Conservation (phyloP, 2,113 vertebrate genomes). For the Cryptomyrus ogoouensis region DNA sequence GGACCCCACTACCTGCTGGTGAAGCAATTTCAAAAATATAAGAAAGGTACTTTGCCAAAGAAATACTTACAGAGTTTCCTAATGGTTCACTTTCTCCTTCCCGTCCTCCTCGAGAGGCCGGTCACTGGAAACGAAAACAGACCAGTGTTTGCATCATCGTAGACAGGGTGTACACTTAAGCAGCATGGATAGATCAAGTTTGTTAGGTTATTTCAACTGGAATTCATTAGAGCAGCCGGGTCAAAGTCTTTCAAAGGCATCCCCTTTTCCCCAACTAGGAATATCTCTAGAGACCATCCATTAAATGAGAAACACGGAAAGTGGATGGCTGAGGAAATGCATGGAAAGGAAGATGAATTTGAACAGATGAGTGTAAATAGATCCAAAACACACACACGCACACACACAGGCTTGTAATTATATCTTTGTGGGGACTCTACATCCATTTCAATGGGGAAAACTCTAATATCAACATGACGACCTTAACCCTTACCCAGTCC, state of each 20-base stretch:
- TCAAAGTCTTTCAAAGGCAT: neutral
- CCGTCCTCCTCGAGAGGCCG: neutral
- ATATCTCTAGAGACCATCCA: neutral
- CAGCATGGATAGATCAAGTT: neutral
- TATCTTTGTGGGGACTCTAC: too few species aligned
- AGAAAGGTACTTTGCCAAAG: neutral
- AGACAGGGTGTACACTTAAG: neutral
- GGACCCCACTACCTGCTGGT: neutral
- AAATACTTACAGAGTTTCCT: neutral
- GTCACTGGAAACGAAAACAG: constrained; percentile 15
- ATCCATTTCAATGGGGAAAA: too few species aligned
- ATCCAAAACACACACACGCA: neutral
- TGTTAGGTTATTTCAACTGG: neutral
- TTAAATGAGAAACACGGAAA: neutral
- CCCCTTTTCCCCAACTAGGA: neutral
- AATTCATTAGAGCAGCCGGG: neutral
- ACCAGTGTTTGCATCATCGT: neutral
- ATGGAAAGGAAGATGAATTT: neutral
- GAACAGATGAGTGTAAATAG: neutral
- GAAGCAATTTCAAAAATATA: neutral
- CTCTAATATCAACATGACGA: too few species aligned
- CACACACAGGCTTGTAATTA: neutral
- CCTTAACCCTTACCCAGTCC: too few species aligned
- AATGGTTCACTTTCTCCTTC: neutral
- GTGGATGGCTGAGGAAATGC: neutral